Percentiles rank a stretch among this genome's conserved stretches.
These are phyloP conservation scores for Drosophila sturtevanti DNA, from an alignment of 1,140 invertebrate species.

Conservation along the genomic window DNA sequence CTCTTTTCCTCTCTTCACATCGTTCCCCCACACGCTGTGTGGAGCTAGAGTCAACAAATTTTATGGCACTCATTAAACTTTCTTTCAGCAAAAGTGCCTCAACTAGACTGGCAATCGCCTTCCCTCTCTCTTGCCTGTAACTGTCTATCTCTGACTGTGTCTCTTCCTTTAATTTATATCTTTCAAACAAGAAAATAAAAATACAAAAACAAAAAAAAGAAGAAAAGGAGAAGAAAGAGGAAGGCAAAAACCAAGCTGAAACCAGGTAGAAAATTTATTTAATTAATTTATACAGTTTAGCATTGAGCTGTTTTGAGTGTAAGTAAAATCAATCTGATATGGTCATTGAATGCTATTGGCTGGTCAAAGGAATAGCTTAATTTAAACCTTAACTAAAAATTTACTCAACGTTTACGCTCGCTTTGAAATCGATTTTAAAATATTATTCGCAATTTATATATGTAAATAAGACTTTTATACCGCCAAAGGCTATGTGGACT, in stretches of 20 bases:
- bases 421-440: background rate
- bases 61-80: slow-evolving; percentile 79
- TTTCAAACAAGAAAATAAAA: slow-evolving; percentile 3
- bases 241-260: background rate
- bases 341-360: background rate
- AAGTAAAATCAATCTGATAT: slow-evolving; percentile 50
- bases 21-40: background rate
- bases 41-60: slow-evolving; percentile 70
- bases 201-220: background rate
- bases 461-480: too few species aligned
- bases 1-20: background rate
- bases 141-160: background rate
- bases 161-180: slow-evolving; percentile 12
- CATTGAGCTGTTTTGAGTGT: slow-evolving; percentile 27
- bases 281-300: slow-evolving; percentile 64
- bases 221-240: background rate
- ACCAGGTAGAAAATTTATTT: slow-evolving; percentile 49
- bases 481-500: background rate
- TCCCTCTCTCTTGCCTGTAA: background rate
- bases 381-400: background rate
- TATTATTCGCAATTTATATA: background rate
- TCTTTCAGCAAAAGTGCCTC: slow-evolving; percentile 70
- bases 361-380: background rate
- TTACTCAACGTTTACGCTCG: background rate
- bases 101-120: slow-evolving; percentile 33